Conservation (phyloP, 2,797 vertebrate species). For the Champsocephalus gunnari region DNA sequence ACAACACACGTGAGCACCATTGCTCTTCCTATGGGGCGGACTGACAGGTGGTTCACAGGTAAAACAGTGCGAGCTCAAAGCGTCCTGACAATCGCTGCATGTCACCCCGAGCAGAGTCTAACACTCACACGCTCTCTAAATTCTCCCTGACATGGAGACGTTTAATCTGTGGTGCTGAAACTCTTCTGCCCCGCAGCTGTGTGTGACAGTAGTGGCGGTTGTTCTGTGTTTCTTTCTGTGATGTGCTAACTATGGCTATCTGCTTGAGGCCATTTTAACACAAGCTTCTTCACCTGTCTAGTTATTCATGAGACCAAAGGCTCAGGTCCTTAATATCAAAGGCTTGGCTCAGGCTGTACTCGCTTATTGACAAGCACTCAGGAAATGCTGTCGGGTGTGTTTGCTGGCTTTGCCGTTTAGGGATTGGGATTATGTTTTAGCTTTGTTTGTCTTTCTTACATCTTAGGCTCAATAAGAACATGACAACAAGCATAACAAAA, state of each 20-base stretch:
- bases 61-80: slow-evolving; percentile 70
- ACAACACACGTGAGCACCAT: slow-evolving; percentile 68
- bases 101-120: slow-evolving; percentile 51
- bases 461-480: slow-evolving; percentile 23
- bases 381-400: slow-evolving; percentile 8
- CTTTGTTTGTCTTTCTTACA: slow-evolving; percentile 27
- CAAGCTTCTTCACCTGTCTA: slow-evolving; percentile 59
- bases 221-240: slow-evolving; percentile 38
- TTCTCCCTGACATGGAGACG: slow-evolving; percentile 57
- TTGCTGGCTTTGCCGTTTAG: slow-evolving; percentile 41
- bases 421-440: slow-evolving; percentile 38
- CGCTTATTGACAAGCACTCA: slow-evolving; percentile 45
- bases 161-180: slow-evolving; percentile 74
- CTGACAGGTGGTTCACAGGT: slow-evolving; percentile 73
- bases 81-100: slow-evolving; percentile 17
- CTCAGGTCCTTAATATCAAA: slow-evolving; percentile 62
- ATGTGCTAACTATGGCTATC: slow-evolving; percentile 47
- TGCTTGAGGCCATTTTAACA: slow-evolving; percentile 54
- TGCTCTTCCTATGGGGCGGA: slow-evolving; percentile 51
- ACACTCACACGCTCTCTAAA: slow-evolving; percentile 32
- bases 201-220: slow-evolving; percentile 37
- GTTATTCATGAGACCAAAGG: slow-evolving; percentile 59
- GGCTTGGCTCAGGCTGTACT: slow-evolving; percentile 39
- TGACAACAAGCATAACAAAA: slow-evolving; percentile 20
- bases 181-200: slow-evolving; percentile 45